A percentile compares a stretch with the other conserved stretches of the same genome.
Evolutionary conservation across 2,113 vertebrate species (phyloP).

Genomic region (Benitochromis conjunctus): DNA sequence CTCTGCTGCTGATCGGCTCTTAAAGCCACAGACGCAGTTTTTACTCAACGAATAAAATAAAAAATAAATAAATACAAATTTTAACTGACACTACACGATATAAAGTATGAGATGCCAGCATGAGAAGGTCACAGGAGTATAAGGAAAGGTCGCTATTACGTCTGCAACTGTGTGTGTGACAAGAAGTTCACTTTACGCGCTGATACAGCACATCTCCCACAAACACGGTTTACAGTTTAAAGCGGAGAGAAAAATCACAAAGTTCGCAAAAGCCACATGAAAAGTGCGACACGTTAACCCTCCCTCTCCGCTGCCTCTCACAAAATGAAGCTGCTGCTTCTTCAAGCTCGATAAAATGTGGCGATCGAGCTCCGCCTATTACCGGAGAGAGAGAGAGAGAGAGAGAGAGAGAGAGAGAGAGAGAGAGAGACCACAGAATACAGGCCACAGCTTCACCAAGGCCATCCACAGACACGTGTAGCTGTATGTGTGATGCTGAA

Average conservation of each 20-base stretch:
- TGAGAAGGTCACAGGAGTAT: background rate
- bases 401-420: too few species aligned
- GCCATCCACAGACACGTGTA: background rate
- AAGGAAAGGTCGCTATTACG: background rate
- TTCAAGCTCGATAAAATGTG: background rate
- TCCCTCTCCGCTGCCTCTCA: background rate
- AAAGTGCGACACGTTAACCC: background rate
- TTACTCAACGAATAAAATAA: rapidly evolving
- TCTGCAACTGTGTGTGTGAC: background rate
- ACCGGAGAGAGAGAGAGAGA: too few species aligned
- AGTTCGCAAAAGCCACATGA: background rate
- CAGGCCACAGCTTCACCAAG: background rate
- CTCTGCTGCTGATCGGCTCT: rapidly evolving
- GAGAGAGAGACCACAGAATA: rapidly evolving
- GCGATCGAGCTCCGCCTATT: too few species aligned
- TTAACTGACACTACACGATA: rapidly evolving
- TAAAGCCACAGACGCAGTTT: rapidly evolving
- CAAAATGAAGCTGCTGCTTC: background rate
- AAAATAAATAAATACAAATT: too few species aligned
- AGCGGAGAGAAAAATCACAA: rapidly evolving
- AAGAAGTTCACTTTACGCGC: background rate
- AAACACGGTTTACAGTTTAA: background rate
- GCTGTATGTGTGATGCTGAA: rapidly evolving
- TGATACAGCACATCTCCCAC: background rate
- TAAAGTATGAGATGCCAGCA: background rate